Conservation (phyloP, 2,797 vertebrate genomes). For the Acomys russatus region DNA sequence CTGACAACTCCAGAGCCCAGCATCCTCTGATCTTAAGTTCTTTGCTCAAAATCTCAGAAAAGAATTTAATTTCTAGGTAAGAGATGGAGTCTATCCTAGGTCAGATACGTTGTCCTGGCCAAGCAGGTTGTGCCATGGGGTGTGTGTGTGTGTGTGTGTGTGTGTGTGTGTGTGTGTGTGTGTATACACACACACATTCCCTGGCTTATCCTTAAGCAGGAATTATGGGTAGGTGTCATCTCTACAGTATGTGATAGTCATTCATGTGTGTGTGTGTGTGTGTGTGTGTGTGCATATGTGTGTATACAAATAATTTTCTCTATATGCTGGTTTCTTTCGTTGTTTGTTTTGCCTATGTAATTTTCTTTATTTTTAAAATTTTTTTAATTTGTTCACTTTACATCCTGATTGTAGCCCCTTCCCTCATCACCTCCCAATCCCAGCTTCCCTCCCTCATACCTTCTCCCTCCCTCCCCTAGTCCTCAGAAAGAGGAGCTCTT, state of each 20-base stretch:
- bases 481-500: too few species aligned
- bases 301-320: not conserved
- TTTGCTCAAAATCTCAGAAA: slow-evolving; percentile 65
- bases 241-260: not conserved
- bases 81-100: not conserved
- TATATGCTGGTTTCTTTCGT: not conserved
- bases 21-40: slow-evolving; percentile 29
- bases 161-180: too few species aligned
- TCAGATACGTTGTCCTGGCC: not conserved
- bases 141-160: too few species aligned
- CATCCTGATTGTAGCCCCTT: too few species aligned
- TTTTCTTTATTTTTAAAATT: too few species aligned
- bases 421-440: too few species aligned
- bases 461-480: too few species aligned
- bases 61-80: slow-evolving; percentile 10
- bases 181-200: not conserved
- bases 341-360: too few species aligned
- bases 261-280: not conserved
- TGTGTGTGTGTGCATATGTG: not conserved
- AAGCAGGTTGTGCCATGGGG: not conserved
- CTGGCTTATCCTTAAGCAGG: not conserved
- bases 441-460: too few species aligned
- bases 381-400: too few species aligned
- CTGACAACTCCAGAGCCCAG: not conserved
- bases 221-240: slow-evolving; percentile 10